Conservation (phyloP, 1,140 invertebrate species). For the Mercenaria mercenaria region DNA sequence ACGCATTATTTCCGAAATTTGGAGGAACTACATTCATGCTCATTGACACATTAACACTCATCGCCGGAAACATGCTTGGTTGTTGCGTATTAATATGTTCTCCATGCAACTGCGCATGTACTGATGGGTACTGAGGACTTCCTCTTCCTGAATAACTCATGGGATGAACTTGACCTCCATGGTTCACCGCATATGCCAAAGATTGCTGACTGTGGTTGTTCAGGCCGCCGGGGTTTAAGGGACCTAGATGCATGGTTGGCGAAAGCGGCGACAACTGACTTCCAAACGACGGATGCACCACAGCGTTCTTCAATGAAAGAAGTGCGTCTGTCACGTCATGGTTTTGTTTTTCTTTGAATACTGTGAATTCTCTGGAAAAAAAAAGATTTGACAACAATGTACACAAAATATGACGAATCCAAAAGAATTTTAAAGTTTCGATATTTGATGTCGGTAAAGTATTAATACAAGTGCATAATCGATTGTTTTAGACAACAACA, state of each 20-base stretch:
- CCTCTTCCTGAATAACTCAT: constrained; percentile 83
- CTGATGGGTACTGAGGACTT: constrained; percentile 77
- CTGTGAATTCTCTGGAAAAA: constrained; percentile 82
- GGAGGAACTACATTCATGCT: constrained; percentile 94
- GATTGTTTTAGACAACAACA: neutral
- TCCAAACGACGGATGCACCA: constrained; percentile 90
- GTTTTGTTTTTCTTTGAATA: constrained; percentile 83
- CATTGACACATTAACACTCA: constrained; percentile 99
- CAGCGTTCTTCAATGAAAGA: constrained; percentile 94
- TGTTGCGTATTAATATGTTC: constrained; percentile 73
- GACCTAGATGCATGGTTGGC: constrained; percentile 74
- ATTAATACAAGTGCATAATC: neutral
- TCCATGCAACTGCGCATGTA: constrained; percentile 74
- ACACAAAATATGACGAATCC: constrained; percentile 1
- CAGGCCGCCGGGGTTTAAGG: constrained; percentile 70
- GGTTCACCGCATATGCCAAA: constrained; percentile 77
- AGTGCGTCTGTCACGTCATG: constrained; percentile 94
- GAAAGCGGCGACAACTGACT: constrained; percentile 78
- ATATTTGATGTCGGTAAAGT: neutral
- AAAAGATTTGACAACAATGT: too few relatives aligned
- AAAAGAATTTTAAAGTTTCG: neutral
- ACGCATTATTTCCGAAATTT: constrained; percentile 86
- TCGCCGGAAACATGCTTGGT: constrained; percentile 90
- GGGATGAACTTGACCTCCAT: constrained; percentile 70
- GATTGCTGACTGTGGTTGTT: constrained; percentile 69